Evolutionary conservation across 2,797 vertebrate genomes (phyloP), one percentile per base, ranked within the genome.

Genomic region (Esox masquinongy): DNA sequence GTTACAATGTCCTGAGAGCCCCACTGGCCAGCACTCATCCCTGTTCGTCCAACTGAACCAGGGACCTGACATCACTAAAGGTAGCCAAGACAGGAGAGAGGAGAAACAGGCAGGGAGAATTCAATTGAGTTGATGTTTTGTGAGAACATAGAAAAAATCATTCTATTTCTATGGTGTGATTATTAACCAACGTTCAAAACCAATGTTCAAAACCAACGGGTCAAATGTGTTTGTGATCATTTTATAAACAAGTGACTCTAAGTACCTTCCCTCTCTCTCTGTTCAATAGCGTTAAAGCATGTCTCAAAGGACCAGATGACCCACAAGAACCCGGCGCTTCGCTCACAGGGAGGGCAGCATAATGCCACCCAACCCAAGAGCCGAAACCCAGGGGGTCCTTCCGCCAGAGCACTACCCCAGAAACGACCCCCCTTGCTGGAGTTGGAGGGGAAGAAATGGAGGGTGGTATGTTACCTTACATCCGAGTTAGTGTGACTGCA

Each of bases 371-470:
- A 94, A 0, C 86, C 86, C 77, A 96, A 95, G 89, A 93, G 74
- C 78, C 93, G 92, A 77, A 86, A 84, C 39, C 51, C 84, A 0
- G 77, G 50, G 1, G 84, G 63, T 4, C 47, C 89, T 0, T 82
- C 92, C 56, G 89, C 88, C 66, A 86, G 74, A 31, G 84, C 87
- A 14, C 75, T 85, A 8, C 82, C 86, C 0, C 92, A 92, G 87
- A 97, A 92, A 73, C 94, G 91, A 61, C 24, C 85, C 22, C 95
- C 97, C 8, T 79, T 99, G 83, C 86, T 99, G 72, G 95, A 97
- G 90, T 90, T 99, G 82, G 97, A 99, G 80, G 98, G 98, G 72
- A 99, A 99, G 89, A 99, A 99, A 81, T 99, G 98, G 98, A 95
- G 95, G 90, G 97, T 99, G 94, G 98, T 99, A 90, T 56, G 97